phyloP scores from a whole-genome alignment of 1,140 invertebrate species.

The Littorina saxatilis region DNA sequence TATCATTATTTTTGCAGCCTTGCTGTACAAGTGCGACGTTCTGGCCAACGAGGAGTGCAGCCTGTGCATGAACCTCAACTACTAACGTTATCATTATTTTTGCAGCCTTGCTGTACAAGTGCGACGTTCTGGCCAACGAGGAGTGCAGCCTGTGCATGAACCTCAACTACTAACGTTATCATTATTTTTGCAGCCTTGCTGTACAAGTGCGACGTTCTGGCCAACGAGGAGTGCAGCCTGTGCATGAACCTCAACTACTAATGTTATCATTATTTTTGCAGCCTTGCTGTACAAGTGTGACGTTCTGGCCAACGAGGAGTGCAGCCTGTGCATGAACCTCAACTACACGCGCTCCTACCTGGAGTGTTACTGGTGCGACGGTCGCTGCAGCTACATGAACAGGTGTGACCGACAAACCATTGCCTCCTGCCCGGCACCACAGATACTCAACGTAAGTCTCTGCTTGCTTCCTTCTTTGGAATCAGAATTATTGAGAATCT shows the following conservation, averaged over 20 bases:
- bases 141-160: conserved; percentile 66
- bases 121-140: conserved; percentile 51
- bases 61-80: conserved; percentile 58
- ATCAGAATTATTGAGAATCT: no score
- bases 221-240: conserved; percentile 59
- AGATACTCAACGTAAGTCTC: conserved; percentile 48
- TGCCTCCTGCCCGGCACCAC: conserved; percentile 55
- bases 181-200: conserved; percentile 59
- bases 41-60: conserved; percentile 60
- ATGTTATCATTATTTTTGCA: conserved; percentile 41
- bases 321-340: conserved; percentile 62
- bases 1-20: conserved; percentile 55
- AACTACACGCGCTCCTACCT: conserved; percentile 50
- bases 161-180: conserved; percentile 50
- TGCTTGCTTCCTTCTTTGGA: no score
- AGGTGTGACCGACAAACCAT: conserved; percentile 28
- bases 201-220: conserved; percentile 61
- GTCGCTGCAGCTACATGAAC: conserved; percentile 51
- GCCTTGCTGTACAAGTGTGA: conserved; percentile 64
- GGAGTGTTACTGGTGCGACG: conserved; percentile 62
- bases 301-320: conserved; percentile 57
- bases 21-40: conserved; percentile 59
- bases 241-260: conserved; percentile 59
- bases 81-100: no score
- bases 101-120: conserved; percentile 63